Evolutionary conservation across 2,888 invertebrate genomes (phyloP).

Genomic region (Monochamus alternatus): DNA sequence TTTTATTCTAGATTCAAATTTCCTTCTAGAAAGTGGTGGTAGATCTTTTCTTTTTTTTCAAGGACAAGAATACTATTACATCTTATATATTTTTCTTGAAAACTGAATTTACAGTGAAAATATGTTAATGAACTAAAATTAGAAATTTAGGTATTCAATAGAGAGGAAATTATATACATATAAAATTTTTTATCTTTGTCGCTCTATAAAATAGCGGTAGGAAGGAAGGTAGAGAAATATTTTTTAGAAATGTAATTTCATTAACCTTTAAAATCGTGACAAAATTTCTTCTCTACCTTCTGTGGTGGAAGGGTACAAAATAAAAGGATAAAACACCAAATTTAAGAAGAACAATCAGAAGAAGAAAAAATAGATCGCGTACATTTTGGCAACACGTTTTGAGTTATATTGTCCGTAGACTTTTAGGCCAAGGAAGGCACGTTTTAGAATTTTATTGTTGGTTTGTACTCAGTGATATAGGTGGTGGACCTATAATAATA

Average conservation of each 20-base stretch:
- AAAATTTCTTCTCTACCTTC: slow-evolving; percentile 1
- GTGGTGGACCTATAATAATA: slow-evolving; percentile 41
- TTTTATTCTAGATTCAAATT: no score
- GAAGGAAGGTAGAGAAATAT: background rate
- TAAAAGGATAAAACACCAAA: slow-evolving; percentile 53
- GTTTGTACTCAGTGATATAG: slow-evolving; percentile 57
- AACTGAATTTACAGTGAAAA: no score
- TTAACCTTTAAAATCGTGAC: background rate
- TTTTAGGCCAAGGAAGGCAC: slow-evolving; percentile 59
- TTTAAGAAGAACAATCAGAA: slow-evolving; percentile 45
- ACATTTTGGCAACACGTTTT: slow-evolving; percentile 64
- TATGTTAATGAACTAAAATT: no score
- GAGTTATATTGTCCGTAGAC: slow-evolving; percentile 54
- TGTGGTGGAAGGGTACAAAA: slow-evolving; percentile 53
- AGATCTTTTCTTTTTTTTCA: no score
- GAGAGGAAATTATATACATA: no score
- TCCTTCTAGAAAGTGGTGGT: no score
- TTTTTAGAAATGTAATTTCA: background rate
- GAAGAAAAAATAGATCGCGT: slow-evolving; percentile 51
- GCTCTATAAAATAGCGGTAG: background rate
- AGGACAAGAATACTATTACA: no score
- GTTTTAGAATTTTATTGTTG: slow-evolving; percentile 51
- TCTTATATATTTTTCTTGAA: no score
- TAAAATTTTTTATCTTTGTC: background rate
- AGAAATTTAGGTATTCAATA: no score